Base-by-base conservation (phyloP, 2,113 vertebrate genomes). In the Hydropotes inermis region DNA sequence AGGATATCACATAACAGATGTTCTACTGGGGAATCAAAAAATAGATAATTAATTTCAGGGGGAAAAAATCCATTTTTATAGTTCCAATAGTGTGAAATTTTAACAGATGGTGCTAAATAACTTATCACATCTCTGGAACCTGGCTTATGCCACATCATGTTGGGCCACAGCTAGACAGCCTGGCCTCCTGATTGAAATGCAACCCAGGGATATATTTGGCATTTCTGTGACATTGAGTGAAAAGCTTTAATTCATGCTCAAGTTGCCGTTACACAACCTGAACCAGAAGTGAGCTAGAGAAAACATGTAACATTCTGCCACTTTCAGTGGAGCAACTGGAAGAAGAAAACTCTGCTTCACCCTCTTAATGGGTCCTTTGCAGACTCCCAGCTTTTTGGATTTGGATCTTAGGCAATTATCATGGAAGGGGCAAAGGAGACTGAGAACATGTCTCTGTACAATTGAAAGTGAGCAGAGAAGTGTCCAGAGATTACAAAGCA, bases 81-180 rank as follows among this genome's bases (percentile, higher is more conserved):
- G 45, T 79, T 74, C 14, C 39, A 30, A 17, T 23, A 86, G 95
- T 97, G 76, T 94, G 88, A 97, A 89, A 93, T 96, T 85, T 88
- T 97, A 97, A 82, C 97, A 98, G 95, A 97, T 86, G 95, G 95
- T 79, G 76, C 27, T 95, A 98, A 97, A 92, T 94, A 96, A 98
- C 60, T 92, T 91, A 90, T 64, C 90, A 93, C 87, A 57, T 94
- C 82, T 94, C 95, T 7, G 54, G 57, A 89, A 92, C 92, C 94
- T 96, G 82, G 57, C 83, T 92, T 97, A 89, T 85, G 67, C 55
- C 17, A 13, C 92, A 79, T 92, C 91, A 36, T 76, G 61, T 74
- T 58, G 85, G 96, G 83, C 83, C 21, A 6, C 23, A 79, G 88
- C 78, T 89, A 70, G 97, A 94, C 92, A 97, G 60, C 78, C 91